These are phyloP conservation scores for Nycteola revayana DNA, from an alignment of 2,888 invertebrate genomes.

Conservation along the genomic window DNA sequence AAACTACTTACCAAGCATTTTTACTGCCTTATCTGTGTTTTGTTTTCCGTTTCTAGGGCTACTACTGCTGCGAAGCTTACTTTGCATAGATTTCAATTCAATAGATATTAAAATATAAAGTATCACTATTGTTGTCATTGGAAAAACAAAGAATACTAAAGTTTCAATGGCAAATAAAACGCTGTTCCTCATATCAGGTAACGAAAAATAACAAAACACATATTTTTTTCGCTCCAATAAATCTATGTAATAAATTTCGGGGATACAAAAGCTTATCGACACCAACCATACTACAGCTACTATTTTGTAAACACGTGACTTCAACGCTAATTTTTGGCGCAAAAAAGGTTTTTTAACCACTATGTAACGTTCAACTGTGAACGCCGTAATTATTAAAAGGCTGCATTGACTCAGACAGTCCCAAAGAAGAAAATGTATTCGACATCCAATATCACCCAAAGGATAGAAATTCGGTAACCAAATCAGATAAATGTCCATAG, in stretches of 20 bases:
- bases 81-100: constrained; percentile 83
- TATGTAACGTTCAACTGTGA: constrained; percentile 93
- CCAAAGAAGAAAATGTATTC: constrained; percentile 87
- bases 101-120: constrained; percentile 89
- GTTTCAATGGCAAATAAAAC: constrained; percentile 81
- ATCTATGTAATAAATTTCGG: constrained; percentile 78
- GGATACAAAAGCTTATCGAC: constrained; percentile 86
- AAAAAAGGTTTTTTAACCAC: constrained; percentile 92
- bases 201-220: constrained; percentile 59
- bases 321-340: constrained; percentile 88
- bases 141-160: constrained; percentile 91
- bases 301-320: constrained; percentile 90
- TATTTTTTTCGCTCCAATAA: constrained; percentile 58
- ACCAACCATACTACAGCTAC: constrained; percentile 87
- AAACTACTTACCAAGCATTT: constrained; percentile 88
- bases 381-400: constrained; percentile 91
- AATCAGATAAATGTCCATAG: constrained; percentile 89
- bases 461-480: constrained; percentile 89
- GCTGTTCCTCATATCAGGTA: constrained; percentile 40
- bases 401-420: constrained; percentile 92
- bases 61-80: constrained; percentile 77
- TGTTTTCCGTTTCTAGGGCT: constrained; percentile 65
- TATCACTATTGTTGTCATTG: constrained; percentile 91
- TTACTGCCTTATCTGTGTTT: constrained; percentile 84
- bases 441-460: constrained; percentile 89